Base-by-base conservation (phyloP, 2,113 vertebrate species). In the Scortum barcoo region DNA sequence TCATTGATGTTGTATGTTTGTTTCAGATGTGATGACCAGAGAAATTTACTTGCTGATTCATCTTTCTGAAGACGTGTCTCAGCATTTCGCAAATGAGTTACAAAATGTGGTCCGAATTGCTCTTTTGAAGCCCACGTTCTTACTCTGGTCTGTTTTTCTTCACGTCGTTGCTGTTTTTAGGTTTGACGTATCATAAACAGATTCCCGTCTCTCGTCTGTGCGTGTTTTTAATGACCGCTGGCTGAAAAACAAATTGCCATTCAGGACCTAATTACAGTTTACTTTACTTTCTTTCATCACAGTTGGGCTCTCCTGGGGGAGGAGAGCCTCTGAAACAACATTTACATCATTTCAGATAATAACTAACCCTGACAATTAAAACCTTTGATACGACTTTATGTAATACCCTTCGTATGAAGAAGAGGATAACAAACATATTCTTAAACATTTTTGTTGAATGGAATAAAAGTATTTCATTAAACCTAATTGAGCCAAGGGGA, bases 201-300 rank as follows among this genome's bases (percentile, higher is more conserved):
- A 26, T 38, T 22, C 2, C 26, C 48, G 54, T 22, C 9, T 50
- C 2, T 54, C n/a, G n/a, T n/a, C n/a, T 57, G 36, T 36, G 28
- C 24, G 22, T 72, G 48, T 48, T 71, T 78, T 80, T 72, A 26
- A 79, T 72, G 12, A 48, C 11, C 16, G 6, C 50, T 76, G 72
- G 40, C 0, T 66, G 33, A 42, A 67, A 78, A 61, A 36, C 71
- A 85, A 44, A 24, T 11, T 36, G 28, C 28, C n/a, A n/a, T 51
- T 24, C 42, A 60, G 40, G 16, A 48, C 13, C 8, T 36, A 38
- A 67, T 73, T 42, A 72, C 44, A 14, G 9, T 26, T 65, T 46
- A 40, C 46, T 62, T 3, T 28, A 12, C 3, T 33, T 51, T 62
- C 67, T 63, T 56, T 44, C 28, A 56, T 76, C 44, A 36, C 36